These are phyloP conservation scores for Hyposoter dolosus DNA, from an alignment of 2,888 invertebrate species.

Conservation along the genomic window DNA sequence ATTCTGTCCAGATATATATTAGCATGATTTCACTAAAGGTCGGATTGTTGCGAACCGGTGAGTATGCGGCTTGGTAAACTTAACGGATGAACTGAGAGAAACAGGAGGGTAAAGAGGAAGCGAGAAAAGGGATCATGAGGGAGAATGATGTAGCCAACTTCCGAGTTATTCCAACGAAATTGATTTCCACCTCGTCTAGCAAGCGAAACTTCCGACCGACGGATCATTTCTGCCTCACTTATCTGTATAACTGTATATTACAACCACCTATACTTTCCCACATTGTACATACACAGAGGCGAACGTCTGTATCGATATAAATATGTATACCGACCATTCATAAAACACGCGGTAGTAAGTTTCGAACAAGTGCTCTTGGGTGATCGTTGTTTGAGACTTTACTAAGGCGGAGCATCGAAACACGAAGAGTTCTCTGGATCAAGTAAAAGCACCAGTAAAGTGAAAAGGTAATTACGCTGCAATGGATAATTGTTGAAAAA, in stretches of 20 bases:
- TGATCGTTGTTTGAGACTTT: conserved; percentile 44
- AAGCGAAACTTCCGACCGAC: conserved; percentile 56
- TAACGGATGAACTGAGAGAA: conserved; percentile 43
- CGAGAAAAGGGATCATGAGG: conserved; percentile 37
- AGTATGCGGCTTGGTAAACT: conserved; percentile 44
- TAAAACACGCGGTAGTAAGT: conserved; percentile 38
- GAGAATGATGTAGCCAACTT: conserved; percentile 53
- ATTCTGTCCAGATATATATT: conserved; percentile 41
- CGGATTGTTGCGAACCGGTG: conserved; percentile 38
- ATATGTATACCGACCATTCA: background rate
- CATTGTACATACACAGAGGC: background rate
- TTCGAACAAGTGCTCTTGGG: conserved; percentile 43
- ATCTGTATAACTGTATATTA: conserved; percentile 16
- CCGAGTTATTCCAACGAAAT: conserved; percentile 58
- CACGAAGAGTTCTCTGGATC: background rate
- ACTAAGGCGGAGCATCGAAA: conserved; percentile 15
- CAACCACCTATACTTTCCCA: background rate
- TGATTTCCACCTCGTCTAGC: conserved; percentile 63
- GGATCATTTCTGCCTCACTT: conserved; percentile 38
- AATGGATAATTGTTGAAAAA: background rate
- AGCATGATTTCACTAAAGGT: conserved; percentile 49
- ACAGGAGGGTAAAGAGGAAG: conserved; percentile 15
- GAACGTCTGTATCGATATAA: background rate
- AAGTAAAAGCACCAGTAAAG: background rate
- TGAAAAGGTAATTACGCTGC: background rate